Percentiles rank a stretch among this genome's conserved stretches.
phyloP scores from a whole-genome alignment of 2,888 invertebrate species.

The Dryomyza anilis region DNA sequence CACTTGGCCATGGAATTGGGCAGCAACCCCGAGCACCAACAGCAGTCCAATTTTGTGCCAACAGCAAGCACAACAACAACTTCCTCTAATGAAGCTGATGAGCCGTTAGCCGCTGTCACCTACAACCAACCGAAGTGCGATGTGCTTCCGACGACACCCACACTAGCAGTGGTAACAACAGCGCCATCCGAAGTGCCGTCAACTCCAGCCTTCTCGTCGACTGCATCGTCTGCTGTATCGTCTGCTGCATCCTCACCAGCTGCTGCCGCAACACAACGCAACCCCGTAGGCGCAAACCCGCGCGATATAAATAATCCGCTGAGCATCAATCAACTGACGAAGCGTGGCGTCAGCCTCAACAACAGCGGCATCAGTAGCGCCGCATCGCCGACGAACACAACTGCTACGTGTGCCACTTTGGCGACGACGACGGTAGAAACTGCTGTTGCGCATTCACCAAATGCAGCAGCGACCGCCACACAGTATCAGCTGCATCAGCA shows the following conservation, averaged over 20 bases:
- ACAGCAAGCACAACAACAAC: background rate
- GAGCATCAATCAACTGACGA: constrained; percentile 87
- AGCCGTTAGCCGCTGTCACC: constrained; percentile 22
- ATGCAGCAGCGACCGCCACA: constrained; percentile 18
- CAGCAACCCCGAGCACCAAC: constrained; percentile 4
- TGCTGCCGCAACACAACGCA: constrained; percentile 61
- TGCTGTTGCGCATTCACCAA: constrained; percentile 7
- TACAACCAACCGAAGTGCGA: constrained; percentile 1
- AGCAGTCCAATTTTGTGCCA: too few species aligned
- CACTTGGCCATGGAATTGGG: constrained; percentile 52
- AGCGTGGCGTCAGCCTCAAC: constrained; percentile 59
- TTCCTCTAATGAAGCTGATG: constrained; percentile 2
- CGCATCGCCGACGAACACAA: constrained; percentile 24
- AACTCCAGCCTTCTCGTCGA: constrained; percentile 37
- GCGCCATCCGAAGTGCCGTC: constrained; percentile 44
- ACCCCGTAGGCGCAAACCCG: constrained; percentile 90
- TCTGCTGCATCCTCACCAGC: constrained; percentile 33
- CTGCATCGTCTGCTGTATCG: constrained; percentile 10
- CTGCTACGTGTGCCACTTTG: background rate
- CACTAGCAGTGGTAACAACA: constrained; percentile 47
- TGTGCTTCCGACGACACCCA: constrained; percentile 6
- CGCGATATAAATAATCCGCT: constrained; percentile 91
- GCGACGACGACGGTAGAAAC: background rate
- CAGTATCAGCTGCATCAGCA: constrained; percentile 10
- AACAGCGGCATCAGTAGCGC: constrained; percentile 32